Evolutionary conservation across 2,113 vertebrate species (phyloP).

Genomic region (Bos taurus): ARS-UCD2.0 NC_037331.1:85567001-85567500

Average conservation of each 20-base stretch:
- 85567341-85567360: background rate
- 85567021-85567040: background rate
- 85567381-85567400: background rate
- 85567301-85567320: background rate
- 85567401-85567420: background rate
- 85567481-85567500: too few relatives aligned
- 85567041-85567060: background rate
- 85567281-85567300: background rate
- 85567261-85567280: background rate
- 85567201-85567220: background rate
- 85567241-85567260: background rate
- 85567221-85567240: background rate
- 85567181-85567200: background rate
- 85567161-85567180: background rate
- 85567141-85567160: background rate
- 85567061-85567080: background rate
- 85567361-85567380: background rate
- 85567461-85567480: too few relatives aligned
- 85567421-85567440: background rate
- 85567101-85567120: background rate
- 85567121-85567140: background rate
- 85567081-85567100: background rate
- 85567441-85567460: too few relatives aligned
- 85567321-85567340: background rate
- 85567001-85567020: slow-evolving; percentile 7